phyloP scores from a whole-genome alignment of 2,888 invertebrate genomes.

The Rhagonycha lutea region DNA sequence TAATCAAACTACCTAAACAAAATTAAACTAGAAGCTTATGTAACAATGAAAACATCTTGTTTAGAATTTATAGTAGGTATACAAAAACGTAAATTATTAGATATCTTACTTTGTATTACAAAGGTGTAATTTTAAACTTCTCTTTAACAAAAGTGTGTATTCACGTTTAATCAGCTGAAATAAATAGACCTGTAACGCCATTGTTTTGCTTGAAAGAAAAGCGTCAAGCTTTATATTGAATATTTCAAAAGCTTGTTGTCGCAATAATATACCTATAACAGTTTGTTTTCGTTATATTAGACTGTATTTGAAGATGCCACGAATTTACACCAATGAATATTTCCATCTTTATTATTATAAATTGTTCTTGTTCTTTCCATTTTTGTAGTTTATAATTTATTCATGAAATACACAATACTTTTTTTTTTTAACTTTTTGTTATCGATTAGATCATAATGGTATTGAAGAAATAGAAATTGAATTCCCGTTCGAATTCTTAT shows the following conservation, averaged over 20 bases:
- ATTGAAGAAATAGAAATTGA: background rate
- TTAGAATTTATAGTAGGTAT: conserved; percentile 9
- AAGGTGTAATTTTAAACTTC: conserved; percentile 23
- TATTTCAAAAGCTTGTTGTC: conserved; percentile 31
- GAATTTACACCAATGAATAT: conserved; percentile 14
- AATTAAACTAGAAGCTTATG: conserved; percentile 4
- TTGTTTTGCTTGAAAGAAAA: conserved; percentile 24
- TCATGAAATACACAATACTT: background rate
- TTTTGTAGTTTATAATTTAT: background rate
- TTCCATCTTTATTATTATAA: background rate
- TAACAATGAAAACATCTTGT: conserved; percentile 8
- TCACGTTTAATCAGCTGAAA: conserved; percentile 30
- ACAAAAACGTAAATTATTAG: conserved; percentile 17
- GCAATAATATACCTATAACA: conserved; percentile 30
- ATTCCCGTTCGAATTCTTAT: no score
- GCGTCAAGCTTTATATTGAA: conserved; percentile 26
- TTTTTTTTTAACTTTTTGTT: rapidly evolving
- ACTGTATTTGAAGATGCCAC: conserved; percentile 13
- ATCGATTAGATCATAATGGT: background rate
- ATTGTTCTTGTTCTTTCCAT: background rate
- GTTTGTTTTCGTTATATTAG: conserved; percentile 29
- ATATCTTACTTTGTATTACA: conserved; percentile 18
- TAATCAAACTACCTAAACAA: conserved; percentile 4
- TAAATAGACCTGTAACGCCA: conserved; percentile 26
- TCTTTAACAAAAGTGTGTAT: conserved; percentile 26